Base-by-base conservation (phyloP, 2,888 invertebrate genomes). In the Caenorhabditis japonica region DNA sequence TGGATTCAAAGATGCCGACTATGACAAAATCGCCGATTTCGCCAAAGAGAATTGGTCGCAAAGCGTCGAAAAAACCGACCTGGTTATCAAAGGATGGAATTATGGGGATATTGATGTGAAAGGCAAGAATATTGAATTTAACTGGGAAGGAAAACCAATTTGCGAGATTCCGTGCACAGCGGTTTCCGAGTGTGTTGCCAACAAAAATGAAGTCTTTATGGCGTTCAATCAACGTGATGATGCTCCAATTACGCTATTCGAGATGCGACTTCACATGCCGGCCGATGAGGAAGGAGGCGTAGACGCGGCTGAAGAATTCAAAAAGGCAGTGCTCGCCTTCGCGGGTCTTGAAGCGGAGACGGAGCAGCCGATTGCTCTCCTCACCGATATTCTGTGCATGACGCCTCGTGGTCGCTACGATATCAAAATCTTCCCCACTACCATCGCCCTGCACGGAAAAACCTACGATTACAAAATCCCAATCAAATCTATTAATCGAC, bases 401-500 rank as follows among this genome's bases (percentile, higher is more conserved):
- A 99, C 97, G 46, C 99, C 99, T 79, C 94, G 97, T 90, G 96
- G 96, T 91, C 94, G 95, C 80, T 96, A 96, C 88, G 95, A 95
- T 88, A 94, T 96, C 89, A 96, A 95, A 90, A 92, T 96, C 70
- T 96, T 94, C 89, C 93, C 94, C 53, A 91, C 93, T 0, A 94
- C 94, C 88, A 92, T 95, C 84, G 94, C 95, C 89, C 91, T 95
- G 70, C 95, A 95, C 87, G 95, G 95, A 86, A 99, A 99, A 91
- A 97, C 99, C 0, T 99, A 97, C 88, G 99, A 99, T 90, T 99
- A 99, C 91, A 99, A 99, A 90, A 97, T 99, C 83, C 97, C 97
- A 0, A 94, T 95, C 92, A 94, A 94, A 0, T 96, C 97, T 0
- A 96, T 99, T 3, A 90, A 97, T 15, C 92, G 99, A 7, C 89